phyloP scores from a whole-genome alignment of 2,888 invertebrate genomes.

The Loripinus fragilis region DNA sequence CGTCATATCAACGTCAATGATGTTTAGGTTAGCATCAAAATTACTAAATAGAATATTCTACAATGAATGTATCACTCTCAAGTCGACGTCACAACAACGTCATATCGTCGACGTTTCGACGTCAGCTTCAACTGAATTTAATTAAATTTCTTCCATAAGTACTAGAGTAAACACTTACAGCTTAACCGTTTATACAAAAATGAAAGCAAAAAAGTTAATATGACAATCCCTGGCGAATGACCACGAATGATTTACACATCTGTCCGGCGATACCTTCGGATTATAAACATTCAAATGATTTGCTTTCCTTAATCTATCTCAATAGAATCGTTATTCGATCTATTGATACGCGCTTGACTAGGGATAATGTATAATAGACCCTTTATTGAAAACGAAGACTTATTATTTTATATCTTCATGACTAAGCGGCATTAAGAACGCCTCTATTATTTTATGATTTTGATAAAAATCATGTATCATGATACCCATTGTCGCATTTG shows the following conservation, averaged over 20 bases:
- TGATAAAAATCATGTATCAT: constrained; percentile 19
- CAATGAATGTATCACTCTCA: too few species aligned
- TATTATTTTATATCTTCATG: constrained; percentile 40
- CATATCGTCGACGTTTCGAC: too few species aligned
- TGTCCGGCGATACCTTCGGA: constrained; percentile 7
- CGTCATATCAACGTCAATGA: too few species aligned
- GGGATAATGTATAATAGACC: constrained; percentile 48
- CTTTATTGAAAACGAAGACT: constrained; percentile 56
- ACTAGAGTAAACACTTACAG: too few species aligned
- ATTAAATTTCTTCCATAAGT: too few species aligned
- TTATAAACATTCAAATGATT: constrained; percentile 11
- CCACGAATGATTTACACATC: constrained; percentile 13
- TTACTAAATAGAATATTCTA: too few species aligned
- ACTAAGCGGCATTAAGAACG: constrained; percentile 17
- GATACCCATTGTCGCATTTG: constrained; percentile 19
- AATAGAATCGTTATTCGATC: constrained; percentile 15
- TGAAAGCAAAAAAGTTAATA: neutral
- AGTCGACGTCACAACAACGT: too few species aligned
- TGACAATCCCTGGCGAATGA: neutral
- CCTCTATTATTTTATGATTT: constrained; percentile 21
- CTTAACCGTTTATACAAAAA: neutral
- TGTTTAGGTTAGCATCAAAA: too few species aligned
- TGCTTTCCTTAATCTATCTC: constrained; percentile 15
- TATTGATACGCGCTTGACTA: constrained; percentile 13
- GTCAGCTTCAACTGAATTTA: too few species aligned